Percentiles rank a stretch among this genome's conserved stretches.
These are phyloP conservation scores for Nothura maculosa DNA, from an alignment of 2,797 vertebrate genomes.

Conservation along the genomic window DNA sequence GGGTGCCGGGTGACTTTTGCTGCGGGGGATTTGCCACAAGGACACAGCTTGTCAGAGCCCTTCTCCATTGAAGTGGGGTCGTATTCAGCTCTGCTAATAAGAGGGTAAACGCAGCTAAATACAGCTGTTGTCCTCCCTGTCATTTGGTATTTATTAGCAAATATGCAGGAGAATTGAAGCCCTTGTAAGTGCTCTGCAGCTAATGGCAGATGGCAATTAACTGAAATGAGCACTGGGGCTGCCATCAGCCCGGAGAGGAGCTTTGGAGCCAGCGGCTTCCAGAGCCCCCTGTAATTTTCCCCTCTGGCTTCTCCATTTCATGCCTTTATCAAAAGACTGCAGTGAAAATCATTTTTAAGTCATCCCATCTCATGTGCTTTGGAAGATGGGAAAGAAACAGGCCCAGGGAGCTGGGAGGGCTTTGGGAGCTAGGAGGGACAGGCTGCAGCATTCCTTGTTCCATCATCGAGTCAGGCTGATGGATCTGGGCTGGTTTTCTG, in stretches of 20 bases:
- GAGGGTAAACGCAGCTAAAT: slow-evolving; percentile 71
- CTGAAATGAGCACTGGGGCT: slow-evolving; percentile 63
- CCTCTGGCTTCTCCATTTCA: not conserved
- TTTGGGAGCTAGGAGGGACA: not conserved
- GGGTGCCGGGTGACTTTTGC: slow-evolving; percentile 29
- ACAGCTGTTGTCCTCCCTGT: slow-evolving; percentile 55
- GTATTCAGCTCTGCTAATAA: slow-evolving; percentile 62
- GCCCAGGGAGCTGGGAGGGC: not conserved
- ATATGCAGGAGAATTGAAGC: slow-evolving; percentile 68
- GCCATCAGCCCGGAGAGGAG: slow-evolving; percentile 15
- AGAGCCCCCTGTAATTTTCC: not conserved
- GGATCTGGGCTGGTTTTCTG: not conserved
- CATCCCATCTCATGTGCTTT: not conserved
- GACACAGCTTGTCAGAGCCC: slow-evolving; percentile 35
- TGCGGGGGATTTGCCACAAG: not conserved
- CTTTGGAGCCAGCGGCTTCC: slow-evolving; percentile 49
- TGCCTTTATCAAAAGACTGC: not conserved
- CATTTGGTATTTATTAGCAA: slow-evolving; percentile 74
- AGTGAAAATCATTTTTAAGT: not conserved
- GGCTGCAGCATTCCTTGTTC: not conserved
- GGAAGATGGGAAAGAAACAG: not conserved
- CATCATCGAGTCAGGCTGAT: not conserved
- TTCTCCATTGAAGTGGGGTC: slow-evolving; percentile 45
- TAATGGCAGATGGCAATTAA: slow-evolving; percentile 70
- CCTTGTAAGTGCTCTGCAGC: slow-evolving; percentile 62